These are phyloP conservation scores for Diuraphis noxia DNA, from an alignment of 1,140 invertebrate genomes.

Conservation along the genomic window DNA sequence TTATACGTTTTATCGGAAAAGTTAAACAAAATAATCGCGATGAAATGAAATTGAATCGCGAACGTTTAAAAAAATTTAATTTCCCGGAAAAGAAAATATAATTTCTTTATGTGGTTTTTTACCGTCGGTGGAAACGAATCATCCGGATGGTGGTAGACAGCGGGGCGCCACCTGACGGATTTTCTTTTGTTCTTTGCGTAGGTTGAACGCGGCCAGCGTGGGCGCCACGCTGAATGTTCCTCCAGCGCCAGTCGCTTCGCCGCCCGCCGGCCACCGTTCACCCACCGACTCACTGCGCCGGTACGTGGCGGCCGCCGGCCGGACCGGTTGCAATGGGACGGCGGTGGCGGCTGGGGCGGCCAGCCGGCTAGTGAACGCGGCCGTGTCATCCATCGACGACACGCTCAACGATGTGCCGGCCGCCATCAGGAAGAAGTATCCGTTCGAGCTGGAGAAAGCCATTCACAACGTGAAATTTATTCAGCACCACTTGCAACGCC, in stretches of 20 bases:
- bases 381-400: constrained; percentile 70
- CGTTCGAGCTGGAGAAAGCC: constrained; percentile 88
- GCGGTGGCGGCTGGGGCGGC: constrained; percentile 35
- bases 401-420: constrained; percentile 72
- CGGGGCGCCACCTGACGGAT: neutral
- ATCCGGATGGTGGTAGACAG: neutral
- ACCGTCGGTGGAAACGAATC: neutral
- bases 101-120: neutral
- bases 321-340: constrained; percentile 71
- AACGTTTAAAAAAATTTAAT: neutral
- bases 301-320: constrained; percentile 61
- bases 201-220: constrained; percentile 42
- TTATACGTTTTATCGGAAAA: too few relatives aligned
- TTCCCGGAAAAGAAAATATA: neutral
- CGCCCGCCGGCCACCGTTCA: constrained; percentile 68
- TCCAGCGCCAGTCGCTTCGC: neutral
- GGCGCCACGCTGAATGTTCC: constrained; percentile 39
- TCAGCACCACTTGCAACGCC: constrained; percentile 88
- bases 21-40: too few relatives aligned
- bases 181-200: neutral
- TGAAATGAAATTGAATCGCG: too few relatives aligned
- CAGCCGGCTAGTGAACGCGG: constrained; percentile 60
- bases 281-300: constrained; percentile 73
- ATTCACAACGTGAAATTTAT: constrained; percentile 95
- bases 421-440: constrained; percentile 80